Percentiles rank a stretch among this genome's conserved stretches.
Evolutionary conservation across 2,113 vertebrate genomes (phyloP).

Genomic region (Myodes glareolus): DNA sequence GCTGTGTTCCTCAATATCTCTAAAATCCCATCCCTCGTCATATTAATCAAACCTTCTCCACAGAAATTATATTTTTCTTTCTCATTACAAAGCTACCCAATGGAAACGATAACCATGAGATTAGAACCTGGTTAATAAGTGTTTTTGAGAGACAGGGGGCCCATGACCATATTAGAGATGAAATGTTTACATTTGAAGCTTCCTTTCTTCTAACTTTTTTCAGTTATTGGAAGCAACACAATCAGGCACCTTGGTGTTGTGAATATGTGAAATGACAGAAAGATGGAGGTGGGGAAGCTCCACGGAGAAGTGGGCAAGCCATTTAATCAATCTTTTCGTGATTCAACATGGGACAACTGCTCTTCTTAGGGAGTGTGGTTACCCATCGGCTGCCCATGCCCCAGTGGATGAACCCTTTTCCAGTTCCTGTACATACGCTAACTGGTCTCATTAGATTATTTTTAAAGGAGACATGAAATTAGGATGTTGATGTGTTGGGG

Average conservation of each 20-base stretch:
- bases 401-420: not conserved
- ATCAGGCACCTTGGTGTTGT: too few species aligned
- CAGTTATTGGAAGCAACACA: not conserved
- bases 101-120: not conserved
- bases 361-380: not conserved
- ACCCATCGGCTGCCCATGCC: not conserved
- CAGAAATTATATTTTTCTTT: not conserved
- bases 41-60: not conserved
- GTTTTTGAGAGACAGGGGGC: not conserved
- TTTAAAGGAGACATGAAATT: not conserved
- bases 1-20: not conserved
- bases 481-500: not conserved
- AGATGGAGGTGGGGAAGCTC: rapidly evolving
- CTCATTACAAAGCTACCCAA: not conserved
- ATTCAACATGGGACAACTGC: not conserved
- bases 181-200: not conserved
- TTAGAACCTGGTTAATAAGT: not conserved
- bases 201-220: not conserved
- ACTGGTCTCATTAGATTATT: too few species aligned
- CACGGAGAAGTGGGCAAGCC: not conserved
- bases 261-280: not conserved
- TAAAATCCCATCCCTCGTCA: not conserved
- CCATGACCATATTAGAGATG: not conserved
- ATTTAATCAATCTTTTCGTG: not conserved
- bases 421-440: too few species aligned